These are phyloP conservation scores for Nomada goodeniana DNA, from an alignment of 2,888 invertebrate genomes.

Conservation along the genomic window DNA sequence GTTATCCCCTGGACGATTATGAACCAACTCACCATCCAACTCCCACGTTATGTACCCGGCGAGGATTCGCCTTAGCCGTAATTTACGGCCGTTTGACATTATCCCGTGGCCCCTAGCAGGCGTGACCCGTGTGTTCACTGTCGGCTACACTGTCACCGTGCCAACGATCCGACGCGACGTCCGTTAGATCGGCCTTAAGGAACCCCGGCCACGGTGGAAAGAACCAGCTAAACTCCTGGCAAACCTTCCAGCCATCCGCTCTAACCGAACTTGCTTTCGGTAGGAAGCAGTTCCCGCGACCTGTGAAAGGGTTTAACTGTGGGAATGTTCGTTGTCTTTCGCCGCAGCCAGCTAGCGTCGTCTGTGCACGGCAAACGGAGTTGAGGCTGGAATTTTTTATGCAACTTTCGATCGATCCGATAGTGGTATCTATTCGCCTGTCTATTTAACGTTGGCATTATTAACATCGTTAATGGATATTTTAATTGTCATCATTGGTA, in stretches of 20 bases:
- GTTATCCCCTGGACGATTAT: slow-evolving; percentile 67
- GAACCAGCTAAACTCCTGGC: slow-evolving; percentile 1
- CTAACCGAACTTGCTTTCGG: slow-evolving; percentile 19
- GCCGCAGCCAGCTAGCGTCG: too few relatives aligned
- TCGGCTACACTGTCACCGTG: slow-evolving; percentile 58
- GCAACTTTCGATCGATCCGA: too few relatives aligned
- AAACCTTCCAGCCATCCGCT: slow-evolving; percentile 3
- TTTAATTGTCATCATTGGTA: too few relatives aligned
- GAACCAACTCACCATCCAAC: slow-evolving; percentile 65
- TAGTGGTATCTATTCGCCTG: too few relatives aligned
- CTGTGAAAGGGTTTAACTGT: slow-evolving; percentile 12
- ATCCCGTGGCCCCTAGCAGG: slow-evolving; percentile 76
- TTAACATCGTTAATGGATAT: too few relatives aligned
- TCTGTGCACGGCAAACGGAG: not conserved
- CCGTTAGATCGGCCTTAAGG: slow-evolving; percentile 56
- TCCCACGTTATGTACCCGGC: slow-evolving; percentile 79
- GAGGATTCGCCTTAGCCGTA: slow-evolving; percentile 73
- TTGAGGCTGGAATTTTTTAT: not conserved
- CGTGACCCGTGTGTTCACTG: slow-evolving; percentile 74
- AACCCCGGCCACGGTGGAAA: slow-evolving; percentile 38
- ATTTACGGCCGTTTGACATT: slow-evolving; percentile 81
- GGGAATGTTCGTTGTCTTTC: slow-evolving; percentile 21
- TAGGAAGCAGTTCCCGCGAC: not conserved
- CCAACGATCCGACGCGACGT: slow-evolving; percentile 37
- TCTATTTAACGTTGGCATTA: too few relatives aligned